These are phyloP conservation scores for Chalcis sispes DNA, from an alignment of 2,888 invertebrate species.

Conservation along the genomic window DNA sequence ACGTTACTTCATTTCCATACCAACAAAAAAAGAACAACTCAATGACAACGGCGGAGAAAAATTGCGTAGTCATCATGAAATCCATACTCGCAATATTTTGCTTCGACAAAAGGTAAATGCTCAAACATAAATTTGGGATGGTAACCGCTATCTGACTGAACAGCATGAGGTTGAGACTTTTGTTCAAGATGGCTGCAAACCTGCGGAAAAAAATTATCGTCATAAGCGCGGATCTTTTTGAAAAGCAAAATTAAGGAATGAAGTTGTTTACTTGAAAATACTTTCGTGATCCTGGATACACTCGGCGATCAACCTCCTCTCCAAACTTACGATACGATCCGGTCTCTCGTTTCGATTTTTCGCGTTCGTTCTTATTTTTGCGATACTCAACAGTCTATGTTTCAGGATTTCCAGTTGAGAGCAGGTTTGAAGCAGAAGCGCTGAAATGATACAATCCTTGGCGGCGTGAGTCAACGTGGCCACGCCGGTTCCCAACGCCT, in stretches of 20 bases:
- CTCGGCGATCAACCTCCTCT: conserved; percentile 23
- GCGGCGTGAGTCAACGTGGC: conserved; percentile 61
- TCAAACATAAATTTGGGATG: conserved; percentile 55
- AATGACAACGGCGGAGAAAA: conserved; percentile 54
- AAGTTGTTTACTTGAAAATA: conserved; percentile 52
- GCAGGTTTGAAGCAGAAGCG: conserved; percentile 63
- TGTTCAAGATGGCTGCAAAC: conserved; percentile 44
- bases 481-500: conserved; percentile 55
- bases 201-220: conserved; percentile 13
- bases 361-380: neutral
- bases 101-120: conserved; percentile 49
- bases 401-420: conserved; percentile 67
- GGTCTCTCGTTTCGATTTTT: neutral
- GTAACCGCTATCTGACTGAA: conserved; percentile 55
- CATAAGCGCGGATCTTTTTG: neutral
- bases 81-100: conserved; percentile 47
- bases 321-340: neutral
- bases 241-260: neutral
- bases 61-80: conserved; percentile 55
- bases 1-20: conserved; percentile 57
- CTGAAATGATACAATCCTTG: conserved; percentile 66
- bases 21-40: conserved; percentile 57
- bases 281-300: conserved; percentile 53
- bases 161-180: conserved; percentile 50
- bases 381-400: conserved; percentile 56